These are phyloP conservation scores for Phyto melanocephala DNA, from an alignment of 2,888 invertebrate genomes.

Conservation along the genomic window DNA sequence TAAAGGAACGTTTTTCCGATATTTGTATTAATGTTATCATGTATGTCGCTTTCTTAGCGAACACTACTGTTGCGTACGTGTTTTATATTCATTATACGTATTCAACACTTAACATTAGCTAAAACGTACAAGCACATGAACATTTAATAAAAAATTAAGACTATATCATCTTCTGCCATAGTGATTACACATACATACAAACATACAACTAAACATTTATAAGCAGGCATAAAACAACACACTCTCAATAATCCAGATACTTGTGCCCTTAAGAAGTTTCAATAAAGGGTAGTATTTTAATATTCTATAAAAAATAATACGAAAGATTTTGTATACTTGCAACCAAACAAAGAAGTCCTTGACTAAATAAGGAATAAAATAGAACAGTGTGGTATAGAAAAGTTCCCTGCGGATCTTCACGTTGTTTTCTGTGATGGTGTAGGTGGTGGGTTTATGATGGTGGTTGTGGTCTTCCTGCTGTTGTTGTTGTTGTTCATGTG, in stretches of 20 bases:
- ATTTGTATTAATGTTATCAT: too few relatives aligned
- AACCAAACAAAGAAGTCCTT: constrained; percentile 38
- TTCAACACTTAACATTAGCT: constrained; percentile 37
- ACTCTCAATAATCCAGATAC: constrained; percentile 1
- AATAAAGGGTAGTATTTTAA: constrained; percentile 36
- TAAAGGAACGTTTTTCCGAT: too few relatives aligned
- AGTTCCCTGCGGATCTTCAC: constrained; percentile 53
- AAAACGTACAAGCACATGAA: not conserved
- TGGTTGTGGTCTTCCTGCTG: not conserved
- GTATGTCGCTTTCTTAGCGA: too few relatives aligned
- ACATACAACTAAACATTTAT: not conserved
- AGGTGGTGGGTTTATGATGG: not conserved
- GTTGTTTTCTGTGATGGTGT: constrained; percentile 29
- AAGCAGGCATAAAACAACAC: not conserved
- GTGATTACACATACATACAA: not conserved
- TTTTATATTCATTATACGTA: constrained; percentile 27
- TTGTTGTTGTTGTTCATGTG: not conserved
- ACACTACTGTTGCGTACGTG: constrained; percentile 38
- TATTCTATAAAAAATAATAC: not conserved
- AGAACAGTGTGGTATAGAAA: constrained; percentile 20
- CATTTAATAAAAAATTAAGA: not conserved
- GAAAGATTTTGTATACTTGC: constrained; percentile 19
- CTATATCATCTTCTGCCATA: not conserved
- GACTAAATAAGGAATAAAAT: constrained; percentile 1
- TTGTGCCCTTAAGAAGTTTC: constrained; percentile 42